These are phyloP conservation scores for Cyprinodon diabolis DNA, from an alignment of 2,797 vertebrate genomes.

Conservation along the genomic window DNA sequence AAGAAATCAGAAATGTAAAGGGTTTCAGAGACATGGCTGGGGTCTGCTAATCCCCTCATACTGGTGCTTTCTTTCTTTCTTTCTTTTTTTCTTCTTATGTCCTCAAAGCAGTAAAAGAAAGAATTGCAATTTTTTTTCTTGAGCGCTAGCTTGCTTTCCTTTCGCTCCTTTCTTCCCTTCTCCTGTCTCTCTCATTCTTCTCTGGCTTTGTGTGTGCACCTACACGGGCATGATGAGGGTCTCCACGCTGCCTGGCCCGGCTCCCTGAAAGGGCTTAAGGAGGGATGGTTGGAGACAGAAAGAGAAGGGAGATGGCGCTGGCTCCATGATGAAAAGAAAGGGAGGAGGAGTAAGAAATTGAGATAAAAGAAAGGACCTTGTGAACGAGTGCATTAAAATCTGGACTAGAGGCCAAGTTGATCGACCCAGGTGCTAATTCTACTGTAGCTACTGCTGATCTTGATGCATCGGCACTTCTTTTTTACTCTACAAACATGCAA, in stretches of 20 bases:
- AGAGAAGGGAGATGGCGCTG: constrained; percentile 48
- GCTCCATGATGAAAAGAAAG: constrained; percentile 60
- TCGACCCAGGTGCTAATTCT: constrained; percentile 66
- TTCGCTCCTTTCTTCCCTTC: constrained; percentile 65
- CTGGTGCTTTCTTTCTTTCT: constrained; percentile 85
- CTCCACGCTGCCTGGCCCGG: constrained; percentile 65
- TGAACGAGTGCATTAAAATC: constrained; percentile 69
- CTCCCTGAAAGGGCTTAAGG: constrained; percentile 72
- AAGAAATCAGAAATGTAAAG: constrained; percentile 87
- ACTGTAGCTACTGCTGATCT: constrained; percentile 53
- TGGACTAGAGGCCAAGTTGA: constrained; percentile 51
- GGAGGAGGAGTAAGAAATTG: constrained; percentile 66
- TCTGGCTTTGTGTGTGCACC: constrained; percentile 77
- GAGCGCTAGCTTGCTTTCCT: constrained; percentile 63
- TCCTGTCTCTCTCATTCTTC: constrained; percentile 70
- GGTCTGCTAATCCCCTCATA: constrained; percentile 90
- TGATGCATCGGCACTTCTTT: constrained; percentile 18
- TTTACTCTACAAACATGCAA: constrained; percentile 16
- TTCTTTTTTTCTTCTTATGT: constrained; percentile 72
- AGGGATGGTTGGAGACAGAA: constrained; percentile 51
- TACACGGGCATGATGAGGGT: constrained; percentile 79
- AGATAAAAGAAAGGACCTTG: constrained; percentile 62
- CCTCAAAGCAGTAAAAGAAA: constrained; percentile 78
- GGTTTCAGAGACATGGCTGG: constrained; percentile 89
- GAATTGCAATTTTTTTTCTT: constrained; percentile 81